A percentile compares a stretch with the other conserved stretches of the same genome.
phyloP scores from a whole-genome alignment of 2,797 vertebrate species.

The Trachops cirrhosus region DNA sequence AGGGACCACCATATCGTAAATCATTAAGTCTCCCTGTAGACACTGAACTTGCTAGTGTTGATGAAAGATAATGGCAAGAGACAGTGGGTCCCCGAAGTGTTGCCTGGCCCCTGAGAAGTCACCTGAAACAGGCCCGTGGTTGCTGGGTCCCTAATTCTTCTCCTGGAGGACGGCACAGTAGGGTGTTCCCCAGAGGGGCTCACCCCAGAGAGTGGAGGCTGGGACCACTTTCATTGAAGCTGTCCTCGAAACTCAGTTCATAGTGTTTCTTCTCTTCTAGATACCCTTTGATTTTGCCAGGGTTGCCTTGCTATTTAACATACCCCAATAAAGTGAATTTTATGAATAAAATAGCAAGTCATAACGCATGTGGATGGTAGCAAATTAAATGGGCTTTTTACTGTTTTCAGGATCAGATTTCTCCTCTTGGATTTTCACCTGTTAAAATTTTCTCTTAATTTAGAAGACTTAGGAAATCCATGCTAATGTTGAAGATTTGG shows the following conservation, averaged over 20 bases:
- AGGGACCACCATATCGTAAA: no score
- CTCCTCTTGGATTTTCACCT: neutral
- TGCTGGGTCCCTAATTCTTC: neutral
- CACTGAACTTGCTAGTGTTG: neutral
- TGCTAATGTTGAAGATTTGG: conserved; percentile 2
- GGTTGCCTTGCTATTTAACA: neutral
- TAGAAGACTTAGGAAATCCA: neutral
- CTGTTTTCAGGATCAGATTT: neutral
- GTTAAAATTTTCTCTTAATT: neutral
- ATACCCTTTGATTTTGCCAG: neutral
- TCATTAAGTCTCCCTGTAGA: neutral
- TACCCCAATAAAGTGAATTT: conserved; percentile 12
- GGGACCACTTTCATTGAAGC: neutral
- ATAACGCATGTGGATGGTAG: neutral
- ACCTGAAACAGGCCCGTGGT: neutral
- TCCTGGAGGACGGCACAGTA: neutral
- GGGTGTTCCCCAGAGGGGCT: neutral
- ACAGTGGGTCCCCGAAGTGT: neutral
- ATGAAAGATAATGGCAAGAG: neutral
- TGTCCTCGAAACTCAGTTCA: neutral
- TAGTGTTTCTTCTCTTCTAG: neutral
- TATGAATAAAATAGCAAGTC: conserved; percentile 9
- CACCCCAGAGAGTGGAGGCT: neutral
- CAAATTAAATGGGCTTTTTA: conserved; percentile 8
- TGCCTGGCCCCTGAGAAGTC: neutral